Base-by-base conservation (phyloP, 1,140 invertebrate species). In the Pentalonia nigronervosa region DNA sequence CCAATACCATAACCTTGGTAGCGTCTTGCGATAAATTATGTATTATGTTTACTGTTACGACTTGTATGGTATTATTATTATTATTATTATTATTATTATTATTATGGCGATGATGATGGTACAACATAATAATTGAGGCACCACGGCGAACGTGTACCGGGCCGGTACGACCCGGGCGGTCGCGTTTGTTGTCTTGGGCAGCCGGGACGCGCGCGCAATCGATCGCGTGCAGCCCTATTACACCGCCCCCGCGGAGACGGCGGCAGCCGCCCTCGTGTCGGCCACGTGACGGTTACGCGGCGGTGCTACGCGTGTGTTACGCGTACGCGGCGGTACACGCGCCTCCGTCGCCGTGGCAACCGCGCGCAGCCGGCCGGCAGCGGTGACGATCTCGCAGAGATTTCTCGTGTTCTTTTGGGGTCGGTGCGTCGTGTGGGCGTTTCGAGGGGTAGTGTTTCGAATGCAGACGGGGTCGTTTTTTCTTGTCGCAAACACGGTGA, bases 241-340 rank as follows among this genome's bases (percentile, higher is more conserved):
- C 17, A 34, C 41, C 30, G 45, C 25, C 89, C 89, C 90, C 41
- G 36, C 53, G 76, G 20, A 41, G 21, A 45, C 87, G 20, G 9
- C 30, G 17, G 25, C 91, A 34, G 47, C 36, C 48, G 47, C 81
- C 91, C 91, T 93, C 91, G 91, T 93, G 91, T 41, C 56, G 20
- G 48, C 91, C 91, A 93, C 91, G 91, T 93, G 91, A 93, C 48
- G 48, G 60, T 76, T 76, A 76, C 86, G 87, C 84, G 23, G 23
- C 23, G 34, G 60, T 84, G 21, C 25, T 56, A 41, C 36, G 50
- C 25, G 45, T 30, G 53, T n/a, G 81, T 83, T 83, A 83, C 83
- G 81, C 86, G 86, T 34, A 87, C 47, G 45, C 47, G 45, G 23
- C 50, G n/a, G 9, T 89, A 36, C 9, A 41, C 41, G 56, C 9